A percentile compares a stretch with the other conserved stretches of the same genome.
These are phyloP conservation scores for Aspidiotus rigidus DNA, from an alignment of 2,888 invertebrate species.

Conservation along the genomic window DNA sequence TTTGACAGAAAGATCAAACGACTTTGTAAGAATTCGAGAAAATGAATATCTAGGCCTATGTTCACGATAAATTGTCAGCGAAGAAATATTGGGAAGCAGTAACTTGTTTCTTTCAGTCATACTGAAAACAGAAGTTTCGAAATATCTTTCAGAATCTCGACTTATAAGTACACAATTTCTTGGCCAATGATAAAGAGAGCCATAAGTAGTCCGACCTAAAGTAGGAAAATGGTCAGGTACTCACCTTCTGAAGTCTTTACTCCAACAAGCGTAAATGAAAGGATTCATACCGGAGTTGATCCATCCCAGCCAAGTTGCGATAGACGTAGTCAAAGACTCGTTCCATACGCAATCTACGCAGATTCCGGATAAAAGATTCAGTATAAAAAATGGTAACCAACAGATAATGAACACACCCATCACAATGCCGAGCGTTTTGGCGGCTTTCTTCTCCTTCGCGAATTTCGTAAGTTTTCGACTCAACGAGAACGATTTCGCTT, in stretches of 20 bases:
- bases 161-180: too few species aligned
- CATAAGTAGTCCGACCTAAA: too few species aligned
- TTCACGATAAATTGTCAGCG: too few species aligned
- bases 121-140: too few species aligned
- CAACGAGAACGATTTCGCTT: slow-evolving; percentile 66
- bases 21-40: too few species aligned
- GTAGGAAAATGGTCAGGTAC: not conserved
- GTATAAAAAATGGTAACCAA: slow-evolving; percentile 95
- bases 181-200: too few species aligned
- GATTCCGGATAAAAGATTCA: slow-evolving; percentile 83
- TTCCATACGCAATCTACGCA: slow-evolving; percentile 67
- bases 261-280: slow-evolving; percentile 97
- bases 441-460: slow-evolving; percentile 94
- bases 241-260: slow-evolving; percentile 79
- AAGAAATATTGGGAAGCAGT: too few species aligned
- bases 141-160: too few species aligned
- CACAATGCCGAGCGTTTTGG: slow-evolving; percentile 91
- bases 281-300: slow-evolving; percentile 95
- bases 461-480: slow-evolving; percentile 89
- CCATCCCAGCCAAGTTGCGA: slow-evolving; percentile 92
- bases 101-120: too few species aligned
- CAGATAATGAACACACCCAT: slow-evolving; percentile 95
- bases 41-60: too few species aligned
- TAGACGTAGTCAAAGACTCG: slow-evolving; percentile 75
- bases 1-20: too few species aligned